Evolutionary conservation across 1,140 invertebrate genomes (phyloP), one percentile per base, ranked within the genome.

Genomic region (Euura saliciscinereae): DNA sequence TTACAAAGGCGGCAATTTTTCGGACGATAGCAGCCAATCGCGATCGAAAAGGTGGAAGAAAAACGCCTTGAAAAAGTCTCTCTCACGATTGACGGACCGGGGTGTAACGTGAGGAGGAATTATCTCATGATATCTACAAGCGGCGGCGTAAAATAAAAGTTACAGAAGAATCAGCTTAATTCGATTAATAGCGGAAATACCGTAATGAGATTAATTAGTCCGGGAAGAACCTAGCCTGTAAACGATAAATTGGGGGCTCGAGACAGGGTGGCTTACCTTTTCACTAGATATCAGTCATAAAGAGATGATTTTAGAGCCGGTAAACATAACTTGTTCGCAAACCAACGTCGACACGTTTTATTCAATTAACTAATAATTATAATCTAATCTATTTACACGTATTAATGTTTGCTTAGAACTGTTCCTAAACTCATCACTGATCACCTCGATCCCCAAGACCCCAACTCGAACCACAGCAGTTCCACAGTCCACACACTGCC

Each of bases 281-380:
- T 59, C 51, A 59, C 10, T n/a, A 59, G 51, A 59, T 59, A 11
- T 6, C 51, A 59, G 51, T 59, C 51, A 59, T 59, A 59, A 59
- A 59, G 6, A 8, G 51, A n/a, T n/a, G 6, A 59, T 59, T 59
- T 59, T 6, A 59, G 13, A 59, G 51, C 51, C 51, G 51, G 51
- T 59, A n/a, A 59, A 59, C 51, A 59, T 59, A 59, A 59, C 51
- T 59, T 59, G 51, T 8, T 59, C 51, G 6, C 51, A 59, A 8
- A n/a, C 51, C 51, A 59, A 67, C 28, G 66, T 44, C 8, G 3
- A 67, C 43, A 45, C 44, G 66, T 71, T 45, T 75, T 75, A 75
- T 75, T 77, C 68, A 75, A 77, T 77, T 77, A 77, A 75, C 68
- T 73, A 75, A 71, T 75, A 77, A 69, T 44, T 71, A 71, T 75